These are phyloP conservation scores for Listronotus bonariensis DNA, from an alignment of 1,140 invertebrate genomes.

Conservation along the genomic window DNA sequence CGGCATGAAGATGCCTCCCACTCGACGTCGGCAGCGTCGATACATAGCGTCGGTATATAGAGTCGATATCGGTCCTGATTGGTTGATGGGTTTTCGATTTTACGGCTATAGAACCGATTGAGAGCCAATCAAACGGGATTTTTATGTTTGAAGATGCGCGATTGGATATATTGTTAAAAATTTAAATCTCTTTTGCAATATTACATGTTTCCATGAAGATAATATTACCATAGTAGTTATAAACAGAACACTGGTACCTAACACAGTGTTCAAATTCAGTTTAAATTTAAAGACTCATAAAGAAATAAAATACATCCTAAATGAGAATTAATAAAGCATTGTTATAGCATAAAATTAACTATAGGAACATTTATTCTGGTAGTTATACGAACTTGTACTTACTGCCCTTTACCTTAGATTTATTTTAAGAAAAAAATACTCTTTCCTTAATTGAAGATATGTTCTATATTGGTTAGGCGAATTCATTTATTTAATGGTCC, in stretches of 20 bases:
- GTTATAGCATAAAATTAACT: too few species aligned
- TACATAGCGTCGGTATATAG: constrained; percentile 32
- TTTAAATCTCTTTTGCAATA: too few species aligned
- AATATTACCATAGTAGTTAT: too few species aligned
- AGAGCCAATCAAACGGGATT: constrained; percentile 13
- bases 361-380: too few species aligned
- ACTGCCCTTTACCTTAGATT: too few species aligned
- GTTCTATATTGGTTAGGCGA: too few species aligned
- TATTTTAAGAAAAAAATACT: too few species aligned
- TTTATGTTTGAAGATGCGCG: constrained; percentile 1
- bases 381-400: too few species aligned
- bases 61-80: constrained; percentile 28
- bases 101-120: constrained; percentile 9
- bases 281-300: neutral
- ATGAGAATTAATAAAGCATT: neutral
- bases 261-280: neutral
- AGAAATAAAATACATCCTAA: neutral
- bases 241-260: neutral
- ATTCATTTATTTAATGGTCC: too few species aligned
- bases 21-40: constrained; percentile 20
- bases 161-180: too few species aligned
- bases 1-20: constrained; percentile 19
- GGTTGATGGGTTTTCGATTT: constrained; percentile 38
- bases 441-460: too few species aligned
- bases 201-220: too few species aligned